These are phyloP conservation scores for Cheilinus undulatus DNA, from an alignment of 2,113 vertebrate species.

Conservation along the genomic window DNA sequence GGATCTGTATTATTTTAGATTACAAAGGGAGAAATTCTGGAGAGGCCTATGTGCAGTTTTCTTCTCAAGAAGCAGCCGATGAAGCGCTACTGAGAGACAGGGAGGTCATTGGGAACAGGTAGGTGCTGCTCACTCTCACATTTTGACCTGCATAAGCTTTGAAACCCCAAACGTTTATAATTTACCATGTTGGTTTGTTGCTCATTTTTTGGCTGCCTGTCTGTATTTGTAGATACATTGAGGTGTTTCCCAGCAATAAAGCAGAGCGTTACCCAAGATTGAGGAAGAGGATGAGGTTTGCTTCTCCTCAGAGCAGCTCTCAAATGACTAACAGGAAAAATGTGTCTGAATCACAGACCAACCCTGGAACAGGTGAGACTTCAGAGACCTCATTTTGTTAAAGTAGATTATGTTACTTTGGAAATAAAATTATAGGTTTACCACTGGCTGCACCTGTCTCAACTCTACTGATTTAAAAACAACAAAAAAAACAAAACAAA, in stretches of 20 bases:
- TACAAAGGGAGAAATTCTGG: conserved; percentile 86
- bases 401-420: no score
- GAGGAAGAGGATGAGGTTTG: conserved; percentile 51
- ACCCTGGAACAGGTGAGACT: conserved; percentile 24
- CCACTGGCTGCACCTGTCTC: no score
- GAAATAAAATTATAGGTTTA: no score
- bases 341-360: background rate
- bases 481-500: no score
- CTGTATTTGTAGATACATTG: conserved; percentile 86
- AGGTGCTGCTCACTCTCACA: background rate
- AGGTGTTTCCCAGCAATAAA: conserved; percentile 89
- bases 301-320: background rate
- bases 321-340: background rate
- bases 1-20: conserved; percentile 82
- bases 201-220: background rate
- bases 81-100: conserved; percentile 87
- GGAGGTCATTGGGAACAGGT: conserved; percentile 91
- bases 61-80: conserved; percentile 85
- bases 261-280: conserved; percentile 79
- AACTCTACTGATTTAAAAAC: no score
- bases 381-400: background rate
- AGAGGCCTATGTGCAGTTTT: conserved; percentile 91
- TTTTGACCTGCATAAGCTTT: background rate
- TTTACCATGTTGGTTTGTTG: background rate
- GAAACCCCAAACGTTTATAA: background rate